These are phyloP conservation scores for Morone saxatilis DNA, from an alignment of 2,113 vertebrate genomes.

Conservation along the genomic window DNA sequence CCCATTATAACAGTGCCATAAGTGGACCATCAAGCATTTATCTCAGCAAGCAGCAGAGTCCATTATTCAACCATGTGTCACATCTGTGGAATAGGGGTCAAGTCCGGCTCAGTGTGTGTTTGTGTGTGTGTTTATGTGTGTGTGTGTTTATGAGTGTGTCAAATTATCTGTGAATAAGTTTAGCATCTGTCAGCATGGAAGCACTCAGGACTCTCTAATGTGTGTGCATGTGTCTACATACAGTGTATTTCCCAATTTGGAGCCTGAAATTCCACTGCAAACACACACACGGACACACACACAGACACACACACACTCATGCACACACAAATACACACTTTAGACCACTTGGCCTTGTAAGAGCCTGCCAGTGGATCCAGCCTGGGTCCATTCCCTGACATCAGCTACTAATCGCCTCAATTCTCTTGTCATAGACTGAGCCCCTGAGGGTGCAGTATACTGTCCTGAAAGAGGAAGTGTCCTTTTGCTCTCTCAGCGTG, in stretches of 20 bases:
- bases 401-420: slow-evolving; percentile 49
- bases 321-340: slow-evolving; percentile 33
- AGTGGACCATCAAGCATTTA: slow-evolving; percentile 69
- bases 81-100: slow-evolving; percentile 53
- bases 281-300: slow-evolving; percentile 4
- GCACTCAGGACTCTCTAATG: slow-evolving; percentile 20
- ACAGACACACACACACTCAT: slow-evolving; percentile 21
- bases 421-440: slow-evolving; percentile 28
- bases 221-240: background rate
- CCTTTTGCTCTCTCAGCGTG: slow-evolving; percentile 22
- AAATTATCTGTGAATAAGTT: slow-evolving; percentile 49
- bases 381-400: slow-evolving; percentile 37
- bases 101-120: slow-evolving; percentile 22
- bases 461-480: slow-evolving; percentile 39
- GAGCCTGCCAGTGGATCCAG: slow-evolving; percentile 21
- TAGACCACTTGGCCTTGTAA: slow-evolving; percentile 30
- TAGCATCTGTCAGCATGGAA: slow-evolving; percentile 39
- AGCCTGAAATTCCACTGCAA: slow-evolving; percentile 7
- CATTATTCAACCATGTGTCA: slow-evolving; percentile 68
- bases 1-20: slow-evolving; percentile 37
- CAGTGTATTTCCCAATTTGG: slow-evolving; percentile 2
- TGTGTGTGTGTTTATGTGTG: slow-evolving; percentile 18
- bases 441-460: slow-evolving; percentile 21
- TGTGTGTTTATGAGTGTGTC: slow-evolving; percentile 23
- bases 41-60: slow-evolving; percentile 61